phyloP scores from a whole-genome alignment of 2,113 vertebrate genomes.

The Rhagologus leucostigma region DNA sequence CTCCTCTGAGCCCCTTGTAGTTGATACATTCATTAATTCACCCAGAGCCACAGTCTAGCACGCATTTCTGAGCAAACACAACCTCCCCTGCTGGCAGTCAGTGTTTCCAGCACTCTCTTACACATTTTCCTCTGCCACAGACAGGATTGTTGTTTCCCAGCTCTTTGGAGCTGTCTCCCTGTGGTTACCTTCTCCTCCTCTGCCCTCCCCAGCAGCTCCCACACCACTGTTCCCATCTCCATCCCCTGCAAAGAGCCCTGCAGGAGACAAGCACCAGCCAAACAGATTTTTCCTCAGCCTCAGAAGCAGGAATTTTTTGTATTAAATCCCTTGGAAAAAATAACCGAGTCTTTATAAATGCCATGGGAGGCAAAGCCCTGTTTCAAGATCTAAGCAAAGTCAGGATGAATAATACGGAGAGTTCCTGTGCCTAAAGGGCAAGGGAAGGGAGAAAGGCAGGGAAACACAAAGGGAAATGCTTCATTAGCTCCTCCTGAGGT shows the following conservation, averaged over 20 bases:
- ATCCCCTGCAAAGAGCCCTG: background rate
- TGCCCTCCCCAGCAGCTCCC: background rate
- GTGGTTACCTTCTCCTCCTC: background rate
- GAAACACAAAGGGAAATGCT: background rate
- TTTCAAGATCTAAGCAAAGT: background rate
- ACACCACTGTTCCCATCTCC: rapidly evolving
- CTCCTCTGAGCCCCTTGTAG: background rate
- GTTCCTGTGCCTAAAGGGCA: background rate
- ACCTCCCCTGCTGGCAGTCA: background rate
- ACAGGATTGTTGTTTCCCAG: background rate
- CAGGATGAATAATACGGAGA: background rate
- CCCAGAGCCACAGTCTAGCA: background rate
- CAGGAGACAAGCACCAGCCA: background rate
- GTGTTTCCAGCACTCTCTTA: background rate
- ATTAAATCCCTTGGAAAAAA: background rate
- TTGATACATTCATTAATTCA: background rate
- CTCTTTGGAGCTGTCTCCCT: background rate
- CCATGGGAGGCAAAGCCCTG: background rate
- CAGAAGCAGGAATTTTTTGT: background rate
- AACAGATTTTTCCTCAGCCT: background rate
- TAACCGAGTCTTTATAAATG: background rate
- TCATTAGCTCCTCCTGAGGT: background rate
- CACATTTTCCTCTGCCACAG: background rate
- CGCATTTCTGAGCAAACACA: background rate
- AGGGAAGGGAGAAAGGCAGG: background rate